Evolutionary conservation across 2,113 vertebrate genomes (phyloP).

Genomic region (Psittacara wagleri): DNA sequence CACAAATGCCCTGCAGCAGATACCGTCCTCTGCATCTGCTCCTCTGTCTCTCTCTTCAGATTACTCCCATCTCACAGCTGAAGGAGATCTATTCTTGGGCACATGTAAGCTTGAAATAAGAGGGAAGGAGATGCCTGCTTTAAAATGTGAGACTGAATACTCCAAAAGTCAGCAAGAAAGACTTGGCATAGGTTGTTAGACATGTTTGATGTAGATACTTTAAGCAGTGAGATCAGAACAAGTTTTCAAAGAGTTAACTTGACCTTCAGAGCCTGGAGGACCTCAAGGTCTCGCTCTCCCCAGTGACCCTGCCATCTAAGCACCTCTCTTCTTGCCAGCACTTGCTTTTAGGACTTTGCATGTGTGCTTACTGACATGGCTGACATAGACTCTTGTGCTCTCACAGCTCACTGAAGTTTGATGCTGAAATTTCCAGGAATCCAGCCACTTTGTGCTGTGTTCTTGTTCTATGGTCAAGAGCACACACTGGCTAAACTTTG

Average conservation of each 20-base stretch:
- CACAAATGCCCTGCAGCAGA: background rate
- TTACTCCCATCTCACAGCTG: background rate
- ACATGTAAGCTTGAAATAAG: background rate
- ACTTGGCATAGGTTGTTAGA: background rate
- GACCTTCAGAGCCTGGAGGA: background rate
- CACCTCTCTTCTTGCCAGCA: background rate
- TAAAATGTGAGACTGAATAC: background rate
- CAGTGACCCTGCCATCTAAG: background rate
- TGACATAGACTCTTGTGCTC: background rate
- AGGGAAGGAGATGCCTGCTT: background rate
- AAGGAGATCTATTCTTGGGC: background rate
- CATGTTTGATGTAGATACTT: background rate
- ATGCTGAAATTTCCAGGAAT: background rate
- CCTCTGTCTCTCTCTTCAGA: background rate
- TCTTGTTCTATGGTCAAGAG: background rate
- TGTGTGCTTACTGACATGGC: background rate
- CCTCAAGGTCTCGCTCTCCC: background rate
- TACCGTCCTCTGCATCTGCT: background rate
- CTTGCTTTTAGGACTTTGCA: background rate
- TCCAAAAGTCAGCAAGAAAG: background rate
- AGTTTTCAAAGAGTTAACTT: background rate
- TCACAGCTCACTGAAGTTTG: background rate
- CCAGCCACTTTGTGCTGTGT: background rate
- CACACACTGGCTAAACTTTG: background rate
- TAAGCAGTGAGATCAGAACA: background rate